A percentile compares a stretch with the other conserved stretches of the same genome.
Evolutionary conservation across 2,888 invertebrate genomes (phyloP).

Genomic region (Tachina grossa): DNA sequence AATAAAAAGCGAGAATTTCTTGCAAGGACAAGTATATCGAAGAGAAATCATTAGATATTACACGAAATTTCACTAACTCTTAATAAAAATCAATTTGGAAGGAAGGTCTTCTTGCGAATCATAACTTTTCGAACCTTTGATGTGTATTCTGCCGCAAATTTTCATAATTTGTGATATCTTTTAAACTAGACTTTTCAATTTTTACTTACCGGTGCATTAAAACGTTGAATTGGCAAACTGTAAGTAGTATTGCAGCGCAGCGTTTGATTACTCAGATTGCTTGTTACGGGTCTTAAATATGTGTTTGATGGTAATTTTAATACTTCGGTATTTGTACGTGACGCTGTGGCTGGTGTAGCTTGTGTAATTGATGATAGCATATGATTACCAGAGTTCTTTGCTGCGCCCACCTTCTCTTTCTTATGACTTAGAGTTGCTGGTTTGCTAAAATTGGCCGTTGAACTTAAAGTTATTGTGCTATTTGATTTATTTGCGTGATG

Average conservation of each 20-base stretch:
- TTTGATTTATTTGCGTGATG: constrained; percentile 64
- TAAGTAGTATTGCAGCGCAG: constrained; percentile 70
- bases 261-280: constrained; percentile 51
- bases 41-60: too few relatives aligned
- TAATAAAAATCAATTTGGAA: too few relatives aligned
- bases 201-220: constrained; percentile 79
- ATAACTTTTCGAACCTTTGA: too few relatives aligned
- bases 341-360: constrained; percentile 50
- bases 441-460: constrained; percentile 67
- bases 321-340: constrained; percentile 73
- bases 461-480: constrained; percentile 57
- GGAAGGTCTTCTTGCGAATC: too few relatives aligned
- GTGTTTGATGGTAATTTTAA: constrained; percentile 80
- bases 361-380: constrained; percentile 52
- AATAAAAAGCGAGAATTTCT: too few relatives aligned
- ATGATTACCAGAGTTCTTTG: constrained; percentile 56
- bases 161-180: neutral
- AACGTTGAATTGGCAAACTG: constrained; percentile 76
- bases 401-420: constrained; percentile 67
- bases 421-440: constrained; percentile 63
- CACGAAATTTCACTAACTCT: too few relatives aligned
- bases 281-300: constrained; percentile 77
- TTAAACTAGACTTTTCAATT: neutral
- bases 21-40: too few relatives aligned
- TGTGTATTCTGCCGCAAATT: too few relatives aligned